Base-by-base conservation (phyloP, 2,113 vertebrate genomes). In the Arothron firmamentum region DNA sequence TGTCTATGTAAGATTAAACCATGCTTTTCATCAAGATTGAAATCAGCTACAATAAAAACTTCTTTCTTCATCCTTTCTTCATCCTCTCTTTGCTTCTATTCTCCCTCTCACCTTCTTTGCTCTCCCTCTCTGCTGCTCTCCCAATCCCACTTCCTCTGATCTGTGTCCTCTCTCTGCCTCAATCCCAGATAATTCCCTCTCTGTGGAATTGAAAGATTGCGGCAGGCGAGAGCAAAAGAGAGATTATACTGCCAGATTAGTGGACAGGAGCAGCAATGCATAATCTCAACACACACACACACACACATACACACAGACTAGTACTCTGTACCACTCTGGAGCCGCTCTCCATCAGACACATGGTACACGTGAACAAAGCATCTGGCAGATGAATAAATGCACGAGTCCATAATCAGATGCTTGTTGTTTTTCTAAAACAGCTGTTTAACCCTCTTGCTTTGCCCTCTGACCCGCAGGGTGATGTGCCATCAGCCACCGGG, bases 221-320 rank as follows among this genome's bases (percentile, higher is more conserved):
- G 76, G 78, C 72, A 81, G 84, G 86, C 83, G 77, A 88, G 74
- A 88, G 87, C 68, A 79, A 90, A 88, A 83, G 71, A 85, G 85
- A 90, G 89, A 91, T 90, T 90, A 91, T 87, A 87, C 78, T 78
- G 79, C 34, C 85, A 88, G 90, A 91, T 91, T 91, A 90, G 84
- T 82, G 73, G 79, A 80, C 82, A 81, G 77, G 85, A 88, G 85
- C 80, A 77, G 84, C 78, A 79, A 81, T 80, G 77, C 79, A 85
- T 88, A 89, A 90, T 90, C 89, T 89, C 76, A 53, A 56, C 67
- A 70, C 62, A 56, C 53, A 60, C 60, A 79, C 62, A 67, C 51
- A 79, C 70, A 67, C 43, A 75, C 49, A 65, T 43, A 61, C 55
- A 69, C 46, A 68, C 56, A 55, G 45, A 16, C 45, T 7, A n/a